Conservation (phyloP, 2,888 invertebrate species). For the Lobophora halterata region DNA sequence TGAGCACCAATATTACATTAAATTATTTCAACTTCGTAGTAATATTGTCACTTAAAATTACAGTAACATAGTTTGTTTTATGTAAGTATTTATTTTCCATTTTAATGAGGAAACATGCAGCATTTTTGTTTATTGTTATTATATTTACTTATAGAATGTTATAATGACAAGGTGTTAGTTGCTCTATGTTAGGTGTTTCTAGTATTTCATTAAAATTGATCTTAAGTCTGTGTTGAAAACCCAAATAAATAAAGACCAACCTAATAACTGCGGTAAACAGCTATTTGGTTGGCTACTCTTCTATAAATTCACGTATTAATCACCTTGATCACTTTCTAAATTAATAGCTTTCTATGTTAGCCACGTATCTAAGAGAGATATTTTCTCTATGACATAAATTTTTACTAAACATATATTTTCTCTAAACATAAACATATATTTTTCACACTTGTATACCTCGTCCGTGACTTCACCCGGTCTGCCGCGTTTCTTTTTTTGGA, state of each 20-base stretch:
- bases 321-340: slow-evolving; percentile 54
- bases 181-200: slow-evolving; percentile 36
- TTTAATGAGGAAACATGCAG: slow-evolving; percentile 43
- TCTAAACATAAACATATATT: slow-evolving; percentile 77
- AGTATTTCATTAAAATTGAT: slow-evolving; percentile 18
- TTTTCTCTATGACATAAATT: slow-evolving; percentile 66
- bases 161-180: slow-evolving; percentile 64
- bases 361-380: slow-evolving; percentile 62
- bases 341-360: slow-evolving; percentile 66
- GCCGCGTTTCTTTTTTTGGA: slow-evolving; percentile 84
- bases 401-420: slow-evolving; percentile 70
- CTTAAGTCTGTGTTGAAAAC: slow-evolving; percentile 8
- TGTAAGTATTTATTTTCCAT: slow-evolving; percentile 29
- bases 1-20: slow-evolving; percentile 5
- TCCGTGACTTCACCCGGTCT: slow-evolving; percentile 91
- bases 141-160: slow-evolving; percentile 41
- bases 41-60: slow-evolving; percentile 1
- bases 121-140: slow-evolving; percentile 33
- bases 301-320: slow-evolving; percentile 33
- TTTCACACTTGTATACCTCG: slow-evolving; percentile 81
- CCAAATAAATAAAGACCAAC: slow-evolving; percentile 13
- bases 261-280: slow-evolving; percentile 16
- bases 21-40: not conserved
- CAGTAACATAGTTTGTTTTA: not conserved
- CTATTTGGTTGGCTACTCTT: slow-evolving; percentile 15